Evolutionary conservation across 2,797 vertebrate species (phyloP).

Genomic region (Spea hammondii): DNA sequence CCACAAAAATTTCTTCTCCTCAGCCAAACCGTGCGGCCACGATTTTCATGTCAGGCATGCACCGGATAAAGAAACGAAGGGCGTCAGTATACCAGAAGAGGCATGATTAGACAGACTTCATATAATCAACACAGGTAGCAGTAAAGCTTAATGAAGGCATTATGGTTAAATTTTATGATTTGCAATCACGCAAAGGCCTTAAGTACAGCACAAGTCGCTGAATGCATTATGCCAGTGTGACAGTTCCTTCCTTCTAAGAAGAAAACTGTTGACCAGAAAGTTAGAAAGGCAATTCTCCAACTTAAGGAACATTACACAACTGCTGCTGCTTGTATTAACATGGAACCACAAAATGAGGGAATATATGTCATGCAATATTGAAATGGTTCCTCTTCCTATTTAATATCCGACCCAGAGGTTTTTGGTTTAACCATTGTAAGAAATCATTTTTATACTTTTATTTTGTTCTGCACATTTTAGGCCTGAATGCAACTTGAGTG

Average conservation of each 20-base stretch:
- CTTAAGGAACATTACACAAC: no score
- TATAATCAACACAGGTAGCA: slow-evolving; percentile 38
- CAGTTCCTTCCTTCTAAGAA: slow-evolving; percentile 1
- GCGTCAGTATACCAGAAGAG: not conserved
- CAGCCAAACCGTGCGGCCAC: not conserved
- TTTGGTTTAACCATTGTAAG: no score
- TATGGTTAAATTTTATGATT: slow-evolving; percentile 32
- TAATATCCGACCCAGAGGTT: no score
- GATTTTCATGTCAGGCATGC: not conserved
- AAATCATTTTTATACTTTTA: no score
- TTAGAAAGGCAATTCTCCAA: not conserved
- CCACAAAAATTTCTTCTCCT: no score
- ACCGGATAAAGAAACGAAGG: not conserved
- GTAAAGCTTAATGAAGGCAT: slow-evolving; percentile 39
- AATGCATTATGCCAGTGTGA: slow-evolving; percentile 25
- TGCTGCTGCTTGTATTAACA: not conserved
- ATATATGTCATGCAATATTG: no score
- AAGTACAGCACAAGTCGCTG: slow-evolving; percentile 23
- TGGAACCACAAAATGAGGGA: not conserved
- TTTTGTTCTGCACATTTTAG: no score
- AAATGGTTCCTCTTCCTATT: no score
- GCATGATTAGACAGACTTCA: slow-evolving; percentile 41
- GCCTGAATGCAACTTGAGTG: no score
- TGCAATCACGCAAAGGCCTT: slow-evolving; percentile 36
- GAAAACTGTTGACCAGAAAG: not conserved